Evolutionary conservation across 1,140 invertebrate genomes (phyloP), one percentile per base, ranked within the genome.

Genomic region (Metopolophium dirhodum): DNA sequence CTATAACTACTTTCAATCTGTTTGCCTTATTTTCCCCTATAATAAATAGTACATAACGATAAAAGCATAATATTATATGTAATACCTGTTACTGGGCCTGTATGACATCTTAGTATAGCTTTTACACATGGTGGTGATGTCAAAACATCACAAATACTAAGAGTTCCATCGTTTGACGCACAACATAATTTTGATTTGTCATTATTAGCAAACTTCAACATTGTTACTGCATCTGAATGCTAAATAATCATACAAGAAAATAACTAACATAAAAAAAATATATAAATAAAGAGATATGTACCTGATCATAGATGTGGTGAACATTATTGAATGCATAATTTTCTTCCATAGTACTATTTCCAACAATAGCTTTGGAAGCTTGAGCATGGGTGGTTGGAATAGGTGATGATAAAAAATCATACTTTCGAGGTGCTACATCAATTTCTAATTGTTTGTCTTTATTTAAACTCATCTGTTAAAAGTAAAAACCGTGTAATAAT

Each of bases 171-270:
- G 91, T 97, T 95, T 6, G 98, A 98, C 47, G 97, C 97, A 95
- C 97, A 98, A 90, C 97, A 98, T 57, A 98, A 95, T 94, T 97
- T 96, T 11, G 97, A 97, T 93, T 96, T 96, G 94, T 98, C 98
- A 95, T 98, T 98, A 95, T 98, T 97, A 0, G 98, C 98, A 96
- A 98, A 99, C 95, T 97, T 98, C 8, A 98, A 96, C 95, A 97
- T 96, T n/a, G 97, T 97, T 30, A 98, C 97, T 95, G 97, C 96
- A 82, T 96, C 96, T 92, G 96, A 96, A 95, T 98, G 98, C 96
- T 97, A 95, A 95, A 88, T 49, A 95, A 88, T 49, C 3, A 61
- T 20, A 89, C 20, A 96, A 95, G 95, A 96, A 95, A 89, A 57
- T 82, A 87, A 93, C 2, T 6, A 49, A 87, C 0, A 87, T 3